Percentiles rank a stretch among this genome's conserved stretches.
Conservation (phyloP, 53 echinoderm and acorn worm species). For the Holothuria scabra region DNA sequence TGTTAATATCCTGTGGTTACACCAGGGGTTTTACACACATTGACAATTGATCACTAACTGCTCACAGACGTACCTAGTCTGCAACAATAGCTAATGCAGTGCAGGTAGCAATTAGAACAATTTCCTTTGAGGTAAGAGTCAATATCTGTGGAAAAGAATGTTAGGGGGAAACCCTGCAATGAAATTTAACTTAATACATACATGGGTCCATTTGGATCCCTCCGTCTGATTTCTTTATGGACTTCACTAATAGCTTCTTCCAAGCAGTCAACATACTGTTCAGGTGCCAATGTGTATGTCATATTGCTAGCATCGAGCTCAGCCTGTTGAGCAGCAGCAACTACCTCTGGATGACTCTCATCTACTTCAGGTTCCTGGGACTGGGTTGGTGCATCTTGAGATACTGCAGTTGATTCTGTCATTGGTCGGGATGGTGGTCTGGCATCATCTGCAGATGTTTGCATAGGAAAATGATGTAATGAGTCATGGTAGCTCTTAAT, state of each 20-base stretch:
- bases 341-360: constrained; percentile 86
- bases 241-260: constrained; percentile 90
- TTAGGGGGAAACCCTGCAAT: too few species aligned
- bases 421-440: constrained; percentile 62
- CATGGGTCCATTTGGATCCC: constrained; percentile 79
- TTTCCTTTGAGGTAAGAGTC: too few species aligned
- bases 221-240: constrained; percentile 81
- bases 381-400: constrained; percentile 52
- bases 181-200: constrained; percentile 45
- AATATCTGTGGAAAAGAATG: too few species aligned
- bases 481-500: too few species aligned
- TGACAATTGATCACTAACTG: too few species aligned
- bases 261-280: constrained; percentile 91
- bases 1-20: too few species aligned
- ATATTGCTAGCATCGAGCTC: constrained; percentile 86
- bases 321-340: constrained; percentile 72
- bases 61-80: too few species aligned
- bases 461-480: too few species aligned
- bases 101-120: too few species aligned
- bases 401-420: constrained; percentile 67
- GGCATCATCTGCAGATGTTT: not conserved
- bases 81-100: too few species aligned
- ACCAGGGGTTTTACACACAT: too few species aligned
- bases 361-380: constrained; percentile 72
- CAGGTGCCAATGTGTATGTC: constrained; percentile 82